A percentile compares a stretch with the other conserved stretches of the same genome.
Evolutionary conservation across 2,888 invertebrate genomes (phyloP).

Genomic region (Elmis aenea): DNA sequence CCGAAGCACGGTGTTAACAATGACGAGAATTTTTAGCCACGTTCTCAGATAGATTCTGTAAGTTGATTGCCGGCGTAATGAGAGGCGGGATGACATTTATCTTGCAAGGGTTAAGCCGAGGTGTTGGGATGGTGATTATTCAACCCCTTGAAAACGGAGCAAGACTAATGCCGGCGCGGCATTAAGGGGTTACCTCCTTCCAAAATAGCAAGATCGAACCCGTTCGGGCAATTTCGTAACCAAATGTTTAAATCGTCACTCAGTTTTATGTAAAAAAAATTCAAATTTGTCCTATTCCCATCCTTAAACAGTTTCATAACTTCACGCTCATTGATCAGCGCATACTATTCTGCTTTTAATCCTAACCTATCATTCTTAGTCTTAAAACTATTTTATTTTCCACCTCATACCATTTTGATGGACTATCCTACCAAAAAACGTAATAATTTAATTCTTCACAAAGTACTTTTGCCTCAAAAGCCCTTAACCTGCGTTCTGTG

Average conservation of each 20-base stretch:
- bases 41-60: constrained; percentile 36
- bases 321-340: too few species aligned
- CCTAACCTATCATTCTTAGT: too few species aligned
- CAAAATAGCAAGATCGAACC: constrained; percentile 6
- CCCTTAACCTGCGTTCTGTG: too few species aligned
- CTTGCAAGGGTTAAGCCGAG: constrained; percentile 45
- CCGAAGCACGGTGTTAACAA: constrained; percentile 38
- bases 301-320: too few species aligned
- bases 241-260: background rate
- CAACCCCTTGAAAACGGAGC: constrained; percentile 45
- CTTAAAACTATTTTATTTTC: too few species aligned
- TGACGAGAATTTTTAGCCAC: constrained; percentile 37
- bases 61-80: constrained; percentile 43
- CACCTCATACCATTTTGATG: too few species aligned
- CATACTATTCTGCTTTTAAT: too few species aligned
- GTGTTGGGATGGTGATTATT: constrained; percentile 44
- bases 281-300: too few species aligned
- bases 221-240: constrained; percentile 2
- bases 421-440: too few species aligned
- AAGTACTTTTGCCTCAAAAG: too few species aligned
- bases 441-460: too few species aligned
- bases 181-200: constrained; percentile 39
- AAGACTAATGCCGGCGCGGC: constrained; percentile 44
- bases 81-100: constrained; percentile 46
- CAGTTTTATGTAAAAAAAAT: too few species aligned